Conservation (phyloP, 2,797 vertebrate species). For the Oreochromis mossambicus region DNA sequence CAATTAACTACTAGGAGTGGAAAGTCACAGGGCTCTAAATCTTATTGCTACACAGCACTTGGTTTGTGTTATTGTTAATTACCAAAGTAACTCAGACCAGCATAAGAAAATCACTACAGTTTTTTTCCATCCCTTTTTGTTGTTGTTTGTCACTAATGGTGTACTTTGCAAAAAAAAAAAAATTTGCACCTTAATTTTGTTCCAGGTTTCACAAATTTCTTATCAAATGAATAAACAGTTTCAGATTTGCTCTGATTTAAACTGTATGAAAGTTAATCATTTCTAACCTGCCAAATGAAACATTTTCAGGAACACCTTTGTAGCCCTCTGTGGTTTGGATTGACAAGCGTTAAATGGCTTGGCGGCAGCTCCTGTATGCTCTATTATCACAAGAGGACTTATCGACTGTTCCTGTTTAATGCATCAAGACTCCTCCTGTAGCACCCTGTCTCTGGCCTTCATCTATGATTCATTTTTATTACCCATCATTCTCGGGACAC, state of each 20-base stretch:
- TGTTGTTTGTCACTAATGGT: background rate
- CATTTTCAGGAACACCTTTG: slow-evolving; percentile 34
- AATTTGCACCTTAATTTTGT: background rate
- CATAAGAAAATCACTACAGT: slow-evolving; percentile 6
- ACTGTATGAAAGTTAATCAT: slow-evolving; percentile 21
- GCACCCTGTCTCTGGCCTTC: slow-evolving; percentile 78
- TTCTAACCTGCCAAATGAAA: slow-evolving; percentile 33
- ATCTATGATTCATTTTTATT: slow-evolving; percentile 85
- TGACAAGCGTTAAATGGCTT: slow-evolving; percentile 80
- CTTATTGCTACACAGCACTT: slow-evolving; percentile 36
- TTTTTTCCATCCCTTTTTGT: background rate
- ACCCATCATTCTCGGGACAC: slow-evolving; percentile 77
- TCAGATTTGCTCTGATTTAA: background rate
- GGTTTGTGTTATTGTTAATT: slow-evolving; percentile 52
- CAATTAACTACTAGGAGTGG: slow-evolving; percentile 50
- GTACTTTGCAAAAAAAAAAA: background rate
- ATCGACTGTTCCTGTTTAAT: slow-evolving; percentile 81
- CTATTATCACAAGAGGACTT: slow-evolving; percentile 81
- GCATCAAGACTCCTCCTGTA: slow-evolving; percentile 77
- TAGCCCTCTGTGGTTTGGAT: slow-evolving; percentile 51
- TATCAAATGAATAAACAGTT: background rate
- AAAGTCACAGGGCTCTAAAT: slow-evolving; percentile 51
- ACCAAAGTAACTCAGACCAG: slow-evolving; percentile 32
- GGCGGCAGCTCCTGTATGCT: slow-evolving; percentile 72
- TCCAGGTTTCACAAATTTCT: background rate